Percentiles rank a stretch among this genome's conserved stretches.
phyloP scores from a whole-genome alignment of 1,140 invertebrate genomes.

The Zaprionus kolodkinae region DNA sequence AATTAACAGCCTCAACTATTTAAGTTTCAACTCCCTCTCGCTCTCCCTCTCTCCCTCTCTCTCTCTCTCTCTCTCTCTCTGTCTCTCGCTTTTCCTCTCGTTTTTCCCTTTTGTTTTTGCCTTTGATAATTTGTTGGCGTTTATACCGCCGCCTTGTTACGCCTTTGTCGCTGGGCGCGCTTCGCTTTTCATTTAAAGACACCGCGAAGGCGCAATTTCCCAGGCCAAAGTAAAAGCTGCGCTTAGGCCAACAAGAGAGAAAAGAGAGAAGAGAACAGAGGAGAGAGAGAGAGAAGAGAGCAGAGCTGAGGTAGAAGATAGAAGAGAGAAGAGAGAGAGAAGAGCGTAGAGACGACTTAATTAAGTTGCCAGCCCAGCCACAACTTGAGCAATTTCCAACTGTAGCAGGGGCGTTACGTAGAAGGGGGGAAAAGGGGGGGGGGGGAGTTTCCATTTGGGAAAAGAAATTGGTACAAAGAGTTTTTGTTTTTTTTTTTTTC shows the following conservation, averaged over 20 bases:
- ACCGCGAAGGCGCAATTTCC: slow-evolving; percentile 54
- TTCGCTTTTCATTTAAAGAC: slow-evolving; percentile 61
- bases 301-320: too few relatives aligned
- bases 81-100: slow-evolving; percentile 6
- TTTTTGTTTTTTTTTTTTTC: slow-evolving; percentile 1
- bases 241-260: slow-evolving; percentile 48
- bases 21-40: too few relatives aligned
- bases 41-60: too few relatives aligned
- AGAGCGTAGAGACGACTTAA: slow-evolving; percentile 28
- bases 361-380: slow-evolving; percentile 44
- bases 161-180: slow-evolving; percentile 26
- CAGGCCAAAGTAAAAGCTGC: slow-evolving; percentile 68
- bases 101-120: slow-evolving; percentile 27
- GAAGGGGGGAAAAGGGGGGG: not conserved
- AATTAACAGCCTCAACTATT: slow-evolving; percentile 51
- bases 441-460: not conserved
- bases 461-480: slow-evolving; percentile 23
- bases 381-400: slow-evolving; percentile 25
- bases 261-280: not conserved
- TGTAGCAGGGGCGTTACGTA: not conserved
- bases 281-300: too few relatives aligned
- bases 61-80: too few relatives aligned
- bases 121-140: slow-evolving; percentile 65
- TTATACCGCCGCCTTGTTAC: slow-evolving; percentile 27
- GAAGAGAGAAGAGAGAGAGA: too few relatives aligned